These are phyloP conservation scores for Crocodylus rhombifer DNA, from an alignment of 2,797 vertebrate genomes.

Conservation along the genomic window DNA sequence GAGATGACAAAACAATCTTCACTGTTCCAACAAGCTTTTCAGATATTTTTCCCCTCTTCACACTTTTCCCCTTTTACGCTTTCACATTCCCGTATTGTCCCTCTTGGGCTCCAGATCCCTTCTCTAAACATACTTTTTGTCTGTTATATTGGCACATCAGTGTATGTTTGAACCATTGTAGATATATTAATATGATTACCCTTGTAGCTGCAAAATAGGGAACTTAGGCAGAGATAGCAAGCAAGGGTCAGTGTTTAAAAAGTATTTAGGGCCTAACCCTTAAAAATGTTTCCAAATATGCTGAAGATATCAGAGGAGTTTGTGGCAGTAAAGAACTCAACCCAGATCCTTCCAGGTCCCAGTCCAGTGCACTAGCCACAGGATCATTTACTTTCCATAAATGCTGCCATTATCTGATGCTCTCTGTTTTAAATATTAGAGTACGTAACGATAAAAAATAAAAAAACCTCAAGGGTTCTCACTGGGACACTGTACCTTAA, in stretches of 20 bases:
- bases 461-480: too few relatives aligned
- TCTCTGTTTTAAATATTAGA: neutral
- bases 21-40: too few relatives aligned
- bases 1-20: too few relatives aligned
- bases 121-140: too few relatives aligned
- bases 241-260: conserved; percentile 11
- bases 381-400: neutral
- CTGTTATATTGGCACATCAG: too few relatives aligned
- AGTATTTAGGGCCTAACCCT: neutral
- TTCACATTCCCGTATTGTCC: too few relatives aligned
- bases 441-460: neutral
- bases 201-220: conserved; percentile 13
- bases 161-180: too few relatives aligned
- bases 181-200: too few relatives aligned
- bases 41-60: too few relatives aligned
- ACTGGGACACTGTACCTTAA: neutral
- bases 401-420: neutral
- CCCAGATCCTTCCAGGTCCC: neutral
- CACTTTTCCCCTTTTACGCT: too few relatives aligned
- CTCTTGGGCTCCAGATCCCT: too few relatives aligned
- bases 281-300: neutral
- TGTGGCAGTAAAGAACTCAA: neutral
- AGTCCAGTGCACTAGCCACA: neutral
- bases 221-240: neutral
- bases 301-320: neutral